phyloP scores from a whole-genome alignment of 23 tunicate genomes.

The Diplosoma virens region DNA sequence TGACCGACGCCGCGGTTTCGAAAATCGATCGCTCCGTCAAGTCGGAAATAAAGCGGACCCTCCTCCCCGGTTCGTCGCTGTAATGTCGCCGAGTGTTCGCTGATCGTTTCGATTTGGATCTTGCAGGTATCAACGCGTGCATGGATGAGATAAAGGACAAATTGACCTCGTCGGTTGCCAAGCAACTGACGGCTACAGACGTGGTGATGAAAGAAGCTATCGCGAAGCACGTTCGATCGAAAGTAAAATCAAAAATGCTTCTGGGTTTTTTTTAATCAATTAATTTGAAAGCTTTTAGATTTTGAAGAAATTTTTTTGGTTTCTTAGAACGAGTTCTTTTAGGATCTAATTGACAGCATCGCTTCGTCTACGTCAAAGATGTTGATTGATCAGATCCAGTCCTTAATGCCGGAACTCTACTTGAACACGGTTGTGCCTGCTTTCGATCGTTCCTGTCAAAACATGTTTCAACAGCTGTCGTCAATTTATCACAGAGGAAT shows the following conservation, averaged over 20 bases:
- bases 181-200: conserved; percentile 82
- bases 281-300: too few relatives aligned
- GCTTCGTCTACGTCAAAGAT: conserved; percentile 47
- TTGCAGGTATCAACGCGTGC: conserved; percentile 37
- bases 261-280: too few relatives aligned
- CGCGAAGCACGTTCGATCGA: conserved; percentile 59
- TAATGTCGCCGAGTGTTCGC: neutral
- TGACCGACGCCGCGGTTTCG: conserved; percentile 40
- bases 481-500: conserved; percentile 66
- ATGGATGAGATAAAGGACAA: conserved; percentile 70
- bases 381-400: conserved; percentile 38
- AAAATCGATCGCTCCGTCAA: conserved; percentile 60
- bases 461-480: conserved; percentile 72
- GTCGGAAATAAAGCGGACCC: conserved; percentile 58
- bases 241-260: too few relatives aligned
- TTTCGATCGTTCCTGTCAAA: conserved; percentile 67
- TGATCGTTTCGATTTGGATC: too few relatives aligned
- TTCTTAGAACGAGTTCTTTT: neutral
- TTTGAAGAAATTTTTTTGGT: too few relatives aligned
- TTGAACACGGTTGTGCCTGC: conserved; percentile 55
- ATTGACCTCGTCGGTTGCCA: conserved; percentile 48
- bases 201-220: conserved; percentile 62
- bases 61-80: conserved; percentile 52
- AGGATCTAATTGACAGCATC: conserved; percentile 63
- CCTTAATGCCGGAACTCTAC: conserved; percentile 41